phyloP scores from a whole-genome alignment of 2,797 vertebrate genomes.

The Urocyon cinereoargenteus region DNA sequence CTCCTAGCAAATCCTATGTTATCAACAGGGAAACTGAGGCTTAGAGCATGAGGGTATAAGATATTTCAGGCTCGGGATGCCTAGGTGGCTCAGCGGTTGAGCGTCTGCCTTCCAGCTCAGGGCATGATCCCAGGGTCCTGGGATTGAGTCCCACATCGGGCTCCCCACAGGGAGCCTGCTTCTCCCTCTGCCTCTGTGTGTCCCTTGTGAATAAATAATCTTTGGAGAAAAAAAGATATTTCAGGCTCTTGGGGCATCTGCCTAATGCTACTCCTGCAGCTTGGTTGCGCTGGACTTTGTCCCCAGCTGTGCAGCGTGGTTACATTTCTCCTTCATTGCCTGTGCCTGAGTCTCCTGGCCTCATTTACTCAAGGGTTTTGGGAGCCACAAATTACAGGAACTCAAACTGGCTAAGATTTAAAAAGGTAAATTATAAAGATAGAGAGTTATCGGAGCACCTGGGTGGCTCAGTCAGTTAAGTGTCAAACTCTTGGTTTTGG shows the following conservation, averaged over 20 bases:
- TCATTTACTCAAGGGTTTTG: not conserved
- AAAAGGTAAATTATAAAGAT: not conserved
- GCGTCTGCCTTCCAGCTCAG: too few species aligned
- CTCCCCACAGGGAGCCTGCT: too few species aligned
- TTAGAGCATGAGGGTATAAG: not conserved
- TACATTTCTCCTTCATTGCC: not conserved
- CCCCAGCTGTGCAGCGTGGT: not conserved
- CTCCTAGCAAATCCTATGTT: not conserved
- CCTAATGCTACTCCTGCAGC: not conserved
- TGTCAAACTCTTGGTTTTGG: too few species aligned
- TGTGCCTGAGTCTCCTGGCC: not conserved
- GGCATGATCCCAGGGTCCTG: too few species aligned
- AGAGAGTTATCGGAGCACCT: not conserved
- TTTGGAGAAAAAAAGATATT: not conserved
- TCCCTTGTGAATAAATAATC: too few species aligned
- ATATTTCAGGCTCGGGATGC: too few species aligned
- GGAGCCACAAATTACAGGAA: not conserved
- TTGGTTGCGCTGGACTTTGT: not conserved
- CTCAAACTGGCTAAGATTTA: not conserved
- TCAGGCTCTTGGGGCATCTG: not conserved
- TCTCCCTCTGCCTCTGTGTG: too few species aligned
- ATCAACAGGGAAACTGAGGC: not conserved
- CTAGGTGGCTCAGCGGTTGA: too few species aligned
- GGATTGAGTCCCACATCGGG: too few species aligned
- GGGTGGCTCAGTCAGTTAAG: too few species aligned